phyloP scores from a whole-genome alignment of 1,140 invertebrate species.

The Sarcophaga peregrina region DNA sequence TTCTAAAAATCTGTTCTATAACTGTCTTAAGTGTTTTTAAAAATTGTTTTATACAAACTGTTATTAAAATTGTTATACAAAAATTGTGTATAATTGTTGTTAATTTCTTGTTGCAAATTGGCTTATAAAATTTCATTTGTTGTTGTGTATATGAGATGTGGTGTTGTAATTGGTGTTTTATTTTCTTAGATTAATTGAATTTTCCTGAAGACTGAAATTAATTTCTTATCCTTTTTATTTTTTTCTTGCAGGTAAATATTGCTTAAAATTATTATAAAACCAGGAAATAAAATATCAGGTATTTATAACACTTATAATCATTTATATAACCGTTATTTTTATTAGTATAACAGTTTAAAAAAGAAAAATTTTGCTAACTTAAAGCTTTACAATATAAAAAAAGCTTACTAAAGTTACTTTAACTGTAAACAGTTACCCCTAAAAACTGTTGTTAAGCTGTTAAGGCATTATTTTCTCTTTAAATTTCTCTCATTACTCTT shows the following conservation, averaged over 20 bases:
- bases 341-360: no score
- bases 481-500: no score
- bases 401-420: no score
- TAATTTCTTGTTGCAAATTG: neutral
- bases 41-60: neutral
- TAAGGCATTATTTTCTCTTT: no score
- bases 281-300: neutral
- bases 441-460: no score
- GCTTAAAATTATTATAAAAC: neutral
- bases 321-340: neutral
- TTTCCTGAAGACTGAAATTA: neutral
- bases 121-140: neutral
- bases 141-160: constrained; percentile 20
- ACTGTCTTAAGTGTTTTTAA: neutral
- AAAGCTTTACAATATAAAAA: no score
- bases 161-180: neutral
- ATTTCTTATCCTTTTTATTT: neutral
- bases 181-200: neutral
- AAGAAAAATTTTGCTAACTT: no score
- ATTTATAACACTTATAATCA: neutral
- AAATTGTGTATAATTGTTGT: neutral
- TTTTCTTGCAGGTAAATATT: neutral
- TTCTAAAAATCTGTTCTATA: neutral
- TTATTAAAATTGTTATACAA: neutral
- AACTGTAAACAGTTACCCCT: no score